phyloP scores from a whole-genome alignment of 2,888 invertebrate species.

The Diaphora mendica region DNA sequence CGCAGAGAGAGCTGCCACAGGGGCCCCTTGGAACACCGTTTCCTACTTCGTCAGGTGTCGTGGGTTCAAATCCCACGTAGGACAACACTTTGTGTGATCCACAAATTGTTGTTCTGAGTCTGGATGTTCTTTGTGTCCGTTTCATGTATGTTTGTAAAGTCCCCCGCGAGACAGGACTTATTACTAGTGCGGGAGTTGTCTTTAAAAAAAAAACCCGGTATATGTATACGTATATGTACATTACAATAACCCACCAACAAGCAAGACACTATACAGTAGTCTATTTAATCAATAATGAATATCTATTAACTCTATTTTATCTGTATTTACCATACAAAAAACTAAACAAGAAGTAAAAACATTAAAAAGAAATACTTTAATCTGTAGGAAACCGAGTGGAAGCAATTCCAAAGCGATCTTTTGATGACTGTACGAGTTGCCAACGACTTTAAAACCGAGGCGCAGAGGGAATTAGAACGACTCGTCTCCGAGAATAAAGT shows the following conservation, averaged over 20 bases:
- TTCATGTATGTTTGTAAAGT: no score
- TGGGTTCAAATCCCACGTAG: no score
- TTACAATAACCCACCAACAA: neutral
- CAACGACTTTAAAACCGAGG: conserved; percentile 98
- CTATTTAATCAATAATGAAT: neutral
- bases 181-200: no score
- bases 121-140: no score
- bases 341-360: neutral
- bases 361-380: neutral
- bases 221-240: no score
- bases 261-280: neutral
- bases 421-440: conserved; percentile 97
- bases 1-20: no score
- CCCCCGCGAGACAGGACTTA: no score
- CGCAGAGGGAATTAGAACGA: conserved; percentile 93
- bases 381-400: conserved; percentile 93
- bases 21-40: no score
- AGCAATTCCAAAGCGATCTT: conserved; percentile 97
- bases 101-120: no score
- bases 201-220: no score
- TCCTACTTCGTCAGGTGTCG: no score
- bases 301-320: neutral
- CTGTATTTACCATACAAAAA: neutral
- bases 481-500: conserved; percentile 93
- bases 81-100: no score